phyloP scores from a whole-genome alignment of 2,797 vertebrate genomes.

The Pseudochirops corinnae region DNA sequence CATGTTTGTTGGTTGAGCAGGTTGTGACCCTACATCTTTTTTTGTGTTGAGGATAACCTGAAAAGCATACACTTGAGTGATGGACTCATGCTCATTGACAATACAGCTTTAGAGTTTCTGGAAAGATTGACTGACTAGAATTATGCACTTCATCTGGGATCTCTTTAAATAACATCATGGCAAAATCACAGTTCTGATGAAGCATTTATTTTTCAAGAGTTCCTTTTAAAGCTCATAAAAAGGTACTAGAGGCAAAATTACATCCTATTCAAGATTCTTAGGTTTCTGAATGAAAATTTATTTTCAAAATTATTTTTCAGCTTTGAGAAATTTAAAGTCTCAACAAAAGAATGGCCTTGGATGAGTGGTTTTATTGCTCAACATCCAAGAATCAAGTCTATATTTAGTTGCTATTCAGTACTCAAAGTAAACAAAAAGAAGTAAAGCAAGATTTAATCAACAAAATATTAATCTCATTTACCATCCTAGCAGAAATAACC shows the following conservation, averaged over 20 bases:
- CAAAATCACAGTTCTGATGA: accelerated
- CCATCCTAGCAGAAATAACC: not conserved
- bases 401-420: not conserved
- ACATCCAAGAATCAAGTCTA: not conserved
- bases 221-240: not conserved
- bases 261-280: not conserved
- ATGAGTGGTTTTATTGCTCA: not conserved
- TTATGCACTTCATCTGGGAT: not conserved
- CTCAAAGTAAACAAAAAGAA: not conserved
- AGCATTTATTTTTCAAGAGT: not conserved
- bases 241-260: not conserved
- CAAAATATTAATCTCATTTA: not conserved
- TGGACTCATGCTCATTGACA: too few relatives aligned
- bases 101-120: too few relatives aligned
- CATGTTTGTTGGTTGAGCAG: not conserved
- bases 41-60: not conserved
- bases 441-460: not conserved
- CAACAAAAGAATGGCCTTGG: not conserved
- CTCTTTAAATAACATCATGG: too few relatives aligned
- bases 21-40: not conserved
- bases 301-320: not conserved
- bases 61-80: too few relatives aligned
- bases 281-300: not conserved
- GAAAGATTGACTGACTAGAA: not conserved
- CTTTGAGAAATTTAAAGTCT: not conserved